Evolutionary conservation across 2,113 vertebrate species (phyloP).

Genomic region (Cervus canadensis): DNA sequence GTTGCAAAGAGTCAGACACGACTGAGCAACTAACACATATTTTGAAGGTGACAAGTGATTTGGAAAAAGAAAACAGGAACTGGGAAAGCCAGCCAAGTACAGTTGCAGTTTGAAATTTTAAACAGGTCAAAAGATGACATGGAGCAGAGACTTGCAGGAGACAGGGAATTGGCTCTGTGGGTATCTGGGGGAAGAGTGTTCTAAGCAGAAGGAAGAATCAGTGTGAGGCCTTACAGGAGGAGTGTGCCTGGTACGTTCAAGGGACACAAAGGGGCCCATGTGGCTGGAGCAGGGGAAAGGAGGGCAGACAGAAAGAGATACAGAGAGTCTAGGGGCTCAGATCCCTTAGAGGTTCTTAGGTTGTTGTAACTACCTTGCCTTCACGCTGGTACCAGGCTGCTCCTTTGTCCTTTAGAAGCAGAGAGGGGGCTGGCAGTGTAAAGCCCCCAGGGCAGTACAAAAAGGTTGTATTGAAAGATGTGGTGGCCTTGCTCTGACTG

Average conservation of each 20-base stretch:
- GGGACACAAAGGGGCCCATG: neutral
- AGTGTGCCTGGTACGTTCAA: neutral
- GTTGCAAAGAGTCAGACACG: neutral
- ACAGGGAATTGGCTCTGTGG: neutral
- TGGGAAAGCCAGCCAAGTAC: neutral
- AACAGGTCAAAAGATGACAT: neutral
- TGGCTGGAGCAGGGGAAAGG: neutral
- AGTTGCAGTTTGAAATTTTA: neutral
- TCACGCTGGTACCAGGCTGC: neutral
- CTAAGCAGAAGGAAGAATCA: neutral
- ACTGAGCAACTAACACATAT: neutral
- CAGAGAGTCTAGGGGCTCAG: accelerated
- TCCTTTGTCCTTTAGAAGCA: neutral
- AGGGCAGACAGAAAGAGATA: too few species aligned
- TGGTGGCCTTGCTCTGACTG: neutral
- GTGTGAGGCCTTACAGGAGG: too few species aligned
- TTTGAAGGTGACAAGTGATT: neutral
- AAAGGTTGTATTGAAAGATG: neutral
- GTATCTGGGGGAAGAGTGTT: neutral
- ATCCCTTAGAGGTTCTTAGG: neutral
- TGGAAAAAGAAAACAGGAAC: neutral
- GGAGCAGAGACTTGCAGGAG: neutral
- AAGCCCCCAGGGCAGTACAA: neutral
- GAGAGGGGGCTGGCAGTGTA: accelerated
- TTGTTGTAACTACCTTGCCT: neutral